A percentile compares a stretch with the other conserved stretches of the same genome.
phyloP scores from a whole-genome alignment of 2,113 vertebrate species.

The Vidua macroura region DNA sequence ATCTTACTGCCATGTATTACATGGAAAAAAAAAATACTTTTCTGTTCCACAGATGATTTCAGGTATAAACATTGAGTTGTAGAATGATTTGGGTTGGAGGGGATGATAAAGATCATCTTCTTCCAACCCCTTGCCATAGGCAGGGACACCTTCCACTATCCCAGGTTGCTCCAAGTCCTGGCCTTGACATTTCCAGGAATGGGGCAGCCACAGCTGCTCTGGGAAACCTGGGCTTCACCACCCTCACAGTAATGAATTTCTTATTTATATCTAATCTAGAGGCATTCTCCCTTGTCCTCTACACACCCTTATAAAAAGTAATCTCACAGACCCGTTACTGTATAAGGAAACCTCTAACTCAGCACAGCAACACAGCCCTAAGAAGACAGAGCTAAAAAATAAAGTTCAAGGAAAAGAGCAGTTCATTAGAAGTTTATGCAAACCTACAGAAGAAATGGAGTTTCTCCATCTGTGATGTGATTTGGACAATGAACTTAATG shows the following conservation, averaged over 20 bases:
- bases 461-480: accelerated
- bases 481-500: background rate
- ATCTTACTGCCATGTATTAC: background rate
- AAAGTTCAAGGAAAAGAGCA: background rate
- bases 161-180: background rate
- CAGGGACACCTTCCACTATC: background rate
- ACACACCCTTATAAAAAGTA: background rate
- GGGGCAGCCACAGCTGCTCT: background rate
- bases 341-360: background rate
- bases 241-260: background rate
- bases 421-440: background rate
- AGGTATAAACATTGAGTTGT: background rate
- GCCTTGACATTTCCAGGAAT: background rate
- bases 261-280: background rate
- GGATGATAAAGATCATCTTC: background rate
- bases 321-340: background rate
- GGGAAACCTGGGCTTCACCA: background rate
- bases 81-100: background rate
- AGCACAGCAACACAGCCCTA: background rate
- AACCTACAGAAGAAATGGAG: background rate
- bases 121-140: background rate
- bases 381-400: background rate
- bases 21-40: background rate
- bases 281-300: background rate
- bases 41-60: background rate